phyloP scores from a whole-genome alignment of 2,888 invertebrate genomes.

The Spatulosminthurus flaviceps region DNA sequence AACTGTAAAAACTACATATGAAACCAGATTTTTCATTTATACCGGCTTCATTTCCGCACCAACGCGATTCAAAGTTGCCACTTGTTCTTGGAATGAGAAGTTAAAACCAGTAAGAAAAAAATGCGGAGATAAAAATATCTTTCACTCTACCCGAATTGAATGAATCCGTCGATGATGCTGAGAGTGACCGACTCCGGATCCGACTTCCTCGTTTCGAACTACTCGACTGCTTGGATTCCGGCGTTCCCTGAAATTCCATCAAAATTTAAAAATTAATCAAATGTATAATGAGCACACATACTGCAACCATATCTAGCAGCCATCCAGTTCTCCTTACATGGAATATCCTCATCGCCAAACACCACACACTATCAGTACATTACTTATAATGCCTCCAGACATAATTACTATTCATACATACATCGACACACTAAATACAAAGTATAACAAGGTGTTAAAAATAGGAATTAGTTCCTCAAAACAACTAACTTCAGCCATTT shows the following conservation, averaged over 20 bases:
- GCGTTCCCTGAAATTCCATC: constrained; percentile 30
- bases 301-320: too few relatives aligned
- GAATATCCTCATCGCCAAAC: too few relatives aligned
- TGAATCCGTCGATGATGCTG: constrained; percentile 93
- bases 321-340: too few relatives aligned
- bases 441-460: background rate
- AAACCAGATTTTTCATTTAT: too few relatives aligned
- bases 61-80: constrained; percentile 12
- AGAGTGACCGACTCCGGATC: constrained; percentile 75
- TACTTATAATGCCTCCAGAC: too few relatives aligned
- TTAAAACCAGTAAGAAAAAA: background rate
- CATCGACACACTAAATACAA: too few relatives aligned
- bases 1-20: too few relatives aligned
- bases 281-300: background rate
- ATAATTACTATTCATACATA: background rate
- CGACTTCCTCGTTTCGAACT: constrained; percentile 47
- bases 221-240: constrained; percentile 39
- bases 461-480: background rate
- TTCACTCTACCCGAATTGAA: constrained; percentile 83
- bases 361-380: too few relatives aligned
- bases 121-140: background rate
- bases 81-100: constrained; percentile 44
- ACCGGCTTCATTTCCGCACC: background rate
- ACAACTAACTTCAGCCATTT: too few relatives aligned
- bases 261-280: background rate